Percentiles rank a stretch among this genome's conserved stretches.
phyloP scores from a whole-genome alignment of 2,888 invertebrate genomes.

The Nephrocerus scutellatus region DNA sequence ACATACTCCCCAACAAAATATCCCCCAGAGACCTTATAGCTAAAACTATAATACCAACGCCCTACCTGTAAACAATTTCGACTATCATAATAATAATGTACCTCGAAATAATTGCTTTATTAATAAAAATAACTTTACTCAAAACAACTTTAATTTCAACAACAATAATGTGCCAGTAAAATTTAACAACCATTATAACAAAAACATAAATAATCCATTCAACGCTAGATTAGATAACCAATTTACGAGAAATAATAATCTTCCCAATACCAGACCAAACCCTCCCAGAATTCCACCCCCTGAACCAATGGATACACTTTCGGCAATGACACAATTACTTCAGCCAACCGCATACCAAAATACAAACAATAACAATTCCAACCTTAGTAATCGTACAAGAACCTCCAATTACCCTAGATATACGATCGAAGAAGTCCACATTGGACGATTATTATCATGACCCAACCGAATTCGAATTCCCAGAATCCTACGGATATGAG shows the following conservation, averaged over 20 bases:
- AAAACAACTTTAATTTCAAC: neutral
- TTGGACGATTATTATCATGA: too few species aligned
- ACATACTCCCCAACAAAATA: neutral
- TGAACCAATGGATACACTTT: neutral
- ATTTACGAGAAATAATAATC: too few species aligned
- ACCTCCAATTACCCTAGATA: slow-evolving; percentile 1
- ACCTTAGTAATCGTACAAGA: neutral
- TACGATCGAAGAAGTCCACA: slow-evolving; percentile 1
- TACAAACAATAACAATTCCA: neutral
- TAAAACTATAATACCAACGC: neutral
- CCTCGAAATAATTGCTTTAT: too few species aligned
- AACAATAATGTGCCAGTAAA: neutral
- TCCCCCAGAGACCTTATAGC: neutral
- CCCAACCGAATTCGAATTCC: too few species aligned
- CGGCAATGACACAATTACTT: too few species aligned
- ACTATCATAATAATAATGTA: neutral
- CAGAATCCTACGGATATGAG: too few species aligned
- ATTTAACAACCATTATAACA: neutral
- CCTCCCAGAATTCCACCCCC: too few species aligned
- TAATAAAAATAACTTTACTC: too few species aligned
- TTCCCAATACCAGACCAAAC: too few species aligned
- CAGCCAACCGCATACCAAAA: neutral
- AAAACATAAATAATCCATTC: neutral
- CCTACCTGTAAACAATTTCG: neutral
- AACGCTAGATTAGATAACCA: too few species aligned